phyloP scores from a whole-genome alignment of 2,888 invertebrate species.

The Notodonta ziczac region DNA sequence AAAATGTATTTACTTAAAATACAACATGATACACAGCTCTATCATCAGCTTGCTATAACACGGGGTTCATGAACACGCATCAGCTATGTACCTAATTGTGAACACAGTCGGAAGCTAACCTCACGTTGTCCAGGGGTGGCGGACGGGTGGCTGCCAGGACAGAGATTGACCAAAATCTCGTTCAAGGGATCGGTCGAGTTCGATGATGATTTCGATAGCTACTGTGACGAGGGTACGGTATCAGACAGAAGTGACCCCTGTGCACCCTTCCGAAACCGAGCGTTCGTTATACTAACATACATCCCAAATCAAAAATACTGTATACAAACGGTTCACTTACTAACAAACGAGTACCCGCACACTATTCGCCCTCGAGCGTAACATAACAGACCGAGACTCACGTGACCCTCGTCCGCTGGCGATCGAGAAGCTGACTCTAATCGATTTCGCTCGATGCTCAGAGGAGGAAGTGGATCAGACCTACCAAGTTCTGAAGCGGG shows the following conservation, averaged over 20 bases:
- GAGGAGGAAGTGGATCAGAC: slow-evolving; percentile 94
- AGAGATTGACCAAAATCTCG: slow-evolving; percentile 81
- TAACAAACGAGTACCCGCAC: slow-evolving; percentile 49
- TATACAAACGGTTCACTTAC: slow-evolving; percentile 52
- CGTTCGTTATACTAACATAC: slow-evolving; percentile 59
- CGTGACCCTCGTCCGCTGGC: slow-evolving; percentile 39
- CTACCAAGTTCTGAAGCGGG: slow-evolving; percentile 97
- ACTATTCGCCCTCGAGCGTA: slow-evolving; percentile 33
- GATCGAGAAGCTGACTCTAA: slow-evolving; percentile 60
- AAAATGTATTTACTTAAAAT: slow-evolving; percentile 20
- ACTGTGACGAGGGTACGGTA: slow-evolving; percentile 80
- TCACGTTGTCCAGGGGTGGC: slow-evolving; percentile 77
- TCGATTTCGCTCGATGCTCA: slow-evolving; percentile 77
- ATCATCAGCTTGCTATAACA: slow-evolving; percentile 52
- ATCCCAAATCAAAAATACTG: slow-evolving; percentile 43
- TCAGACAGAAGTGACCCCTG: slow-evolving; percentile 72
- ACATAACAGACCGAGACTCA: slow-evolving; percentile 35
- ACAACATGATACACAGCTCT: slow-evolving; percentile 45
- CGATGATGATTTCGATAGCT: slow-evolving; percentile 82
- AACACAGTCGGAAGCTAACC: slow-evolving; percentile 67
- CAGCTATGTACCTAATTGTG: slow-evolving; percentile 35
- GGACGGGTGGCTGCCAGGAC: slow-evolving; percentile 82
- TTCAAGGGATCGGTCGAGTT: slow-evolving; percentile 80
- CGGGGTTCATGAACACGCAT: slow-evolving; percentile 45
- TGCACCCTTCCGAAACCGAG: slow-evolving; percentile 61